These are phyloP conservation scores for Zaprionus vittiger DNA, from an alignment of 1,140 invertebrate genomes.

Conservation along the genomic window DNA sequence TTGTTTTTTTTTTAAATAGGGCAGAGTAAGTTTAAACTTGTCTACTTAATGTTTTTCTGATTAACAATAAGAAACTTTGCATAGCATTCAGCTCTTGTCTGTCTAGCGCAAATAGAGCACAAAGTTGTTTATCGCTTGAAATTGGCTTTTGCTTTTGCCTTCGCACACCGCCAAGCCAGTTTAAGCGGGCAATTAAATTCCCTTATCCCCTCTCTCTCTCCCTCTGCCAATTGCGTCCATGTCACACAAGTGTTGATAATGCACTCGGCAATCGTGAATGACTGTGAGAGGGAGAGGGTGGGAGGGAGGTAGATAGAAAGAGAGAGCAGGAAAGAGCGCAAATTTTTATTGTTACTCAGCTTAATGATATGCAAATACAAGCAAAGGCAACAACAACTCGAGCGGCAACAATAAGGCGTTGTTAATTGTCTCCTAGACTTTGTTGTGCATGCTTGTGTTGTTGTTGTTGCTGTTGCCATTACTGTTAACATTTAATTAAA, in stretches of 20 bases:
- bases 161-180: neutral
- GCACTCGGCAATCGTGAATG: slow-evolving; percentile 49
- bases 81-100: neutral
- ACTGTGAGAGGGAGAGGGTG: no score
- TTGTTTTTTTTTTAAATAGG: neutral
- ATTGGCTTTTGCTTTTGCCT: slow-evolving; percentile 28
- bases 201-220: neutral
- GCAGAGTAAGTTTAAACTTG: neutral
- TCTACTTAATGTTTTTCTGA: neutral
- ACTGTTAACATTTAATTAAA: slow-evolving; percentile 81
- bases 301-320: neutral
- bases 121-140: slow-evolving; percentile 7
- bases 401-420: slow-evolving; percentile 37
- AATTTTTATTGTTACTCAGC: slow-evolving; percentile 60
- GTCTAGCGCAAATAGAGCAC: neutral
- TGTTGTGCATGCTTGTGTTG: slow-evolving; percentile 4
- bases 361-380: slow-evolving; percentile 81
- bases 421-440: slow-evolving; percentile 65
- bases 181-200: slow-evolving; percentile 1
- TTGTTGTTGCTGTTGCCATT: slow-evolving; percentile 35
- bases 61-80: neutral
- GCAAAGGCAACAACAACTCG: slow-evolving; percentile 50
- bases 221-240: slow-evolving; percentile 4
- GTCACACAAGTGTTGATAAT: slow-evolving; percentile 66
- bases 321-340: slow-evolving; percentile 22